Evolutionary conservation across 2,888 invertebrate species (phyloP).

Genomic region (Gnatocerus cornutus): DNA sequence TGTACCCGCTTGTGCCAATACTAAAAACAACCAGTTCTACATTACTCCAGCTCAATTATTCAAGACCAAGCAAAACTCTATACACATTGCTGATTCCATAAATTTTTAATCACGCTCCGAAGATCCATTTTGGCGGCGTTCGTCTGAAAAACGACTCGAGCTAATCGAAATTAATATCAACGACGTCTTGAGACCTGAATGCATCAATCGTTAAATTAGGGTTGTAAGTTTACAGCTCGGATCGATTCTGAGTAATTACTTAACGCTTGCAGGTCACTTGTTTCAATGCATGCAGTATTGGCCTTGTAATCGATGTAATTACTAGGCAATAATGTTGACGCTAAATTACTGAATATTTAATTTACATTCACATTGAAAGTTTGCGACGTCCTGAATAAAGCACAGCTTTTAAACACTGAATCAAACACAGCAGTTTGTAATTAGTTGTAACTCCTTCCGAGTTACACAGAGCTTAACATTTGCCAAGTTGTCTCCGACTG

Average conservation of each 20-base stretch:
- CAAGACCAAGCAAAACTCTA: conserved; percentile 10
- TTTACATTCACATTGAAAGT: conserved; percentile 11
- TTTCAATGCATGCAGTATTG: conserved; percentile 10
- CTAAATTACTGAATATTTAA: conserved; percentile 27
- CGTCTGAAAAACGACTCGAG: conserved; percentile 4
- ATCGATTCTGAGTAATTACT: conserved; percentile 22
- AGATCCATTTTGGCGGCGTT: background rate
- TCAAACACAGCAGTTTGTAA: conserved; percentile 37
- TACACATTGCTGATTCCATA: conserved; percentile 3
- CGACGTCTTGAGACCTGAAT: conserved; percentile 4
- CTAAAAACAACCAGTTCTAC: conserved; percentile 11
- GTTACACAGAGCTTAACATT: conserved; percentile 18
- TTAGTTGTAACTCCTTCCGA: conserved; percentile 32
- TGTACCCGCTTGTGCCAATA: background rate
- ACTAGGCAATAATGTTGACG: conserved; percentile 6
- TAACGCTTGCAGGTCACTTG: conserved; percentile 22
- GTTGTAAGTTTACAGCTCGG: conserved; percentile 16
- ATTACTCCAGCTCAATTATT: conserved; percentile 7
- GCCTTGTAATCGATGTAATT: conserved; percentile 20
- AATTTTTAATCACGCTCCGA: conserved; percentile 9
- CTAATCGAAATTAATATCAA: conserved; percentile 27
- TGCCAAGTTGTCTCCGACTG: conserved; percentile 23
- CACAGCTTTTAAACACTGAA: conserved; percentile 26
- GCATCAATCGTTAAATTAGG: conserved; percentile 33
- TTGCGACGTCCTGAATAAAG: conserved; percentile 6